Evolutionary conservation across 2,113 vertebrate genomes (phyloP).

Genomic region (Scomber japonicus): DNA sequence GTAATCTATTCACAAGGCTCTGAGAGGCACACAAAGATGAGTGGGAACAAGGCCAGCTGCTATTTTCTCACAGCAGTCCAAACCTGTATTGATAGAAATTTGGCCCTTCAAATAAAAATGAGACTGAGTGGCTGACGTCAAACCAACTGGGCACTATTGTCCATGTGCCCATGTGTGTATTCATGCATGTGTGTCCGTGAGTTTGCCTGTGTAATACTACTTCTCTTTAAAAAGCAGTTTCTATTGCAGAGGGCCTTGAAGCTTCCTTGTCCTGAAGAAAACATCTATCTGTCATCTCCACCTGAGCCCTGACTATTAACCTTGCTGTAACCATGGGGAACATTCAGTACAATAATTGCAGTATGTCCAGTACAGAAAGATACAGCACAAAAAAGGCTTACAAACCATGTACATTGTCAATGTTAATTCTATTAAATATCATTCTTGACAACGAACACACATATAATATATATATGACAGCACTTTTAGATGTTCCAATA

Average conservation of each 20-base stretch:
- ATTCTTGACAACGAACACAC: background rate
- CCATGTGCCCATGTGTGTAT: background rate
- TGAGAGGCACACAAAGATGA: slow-evolving; percentile 75
- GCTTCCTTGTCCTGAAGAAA: slow-evolving; percentile 52
- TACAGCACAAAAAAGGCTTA: background rate
- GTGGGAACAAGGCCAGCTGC: slow-evolving; percentile 73
- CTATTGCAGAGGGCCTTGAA: slow-evolving; percentile 49
- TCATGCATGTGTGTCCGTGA: slow-evolving; percentile 18
- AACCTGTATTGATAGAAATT: slow-evolving; percentile 67
- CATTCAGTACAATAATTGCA: slow-evolving; percentile 41
- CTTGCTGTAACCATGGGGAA: slow-evolving; percentile 64
- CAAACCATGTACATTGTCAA: slow-evolving; percentile 2
- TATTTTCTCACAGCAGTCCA: slow-evolving; percentile 74
- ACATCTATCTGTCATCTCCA: slow-evolving; percentile 48
- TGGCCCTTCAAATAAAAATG: slow-evolving; percentile 67
- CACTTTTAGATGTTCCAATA: background rate
- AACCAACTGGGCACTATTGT: slow-evolving; percentile 46
- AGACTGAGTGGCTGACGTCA: slow-evolving; percentile 60
- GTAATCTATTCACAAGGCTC: slow-evolving; percentile 84
- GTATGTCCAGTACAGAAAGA: slow-evolving; percentile 14
- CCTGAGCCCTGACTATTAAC: slow-evolving; percentile 59
- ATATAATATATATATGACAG: background rate
- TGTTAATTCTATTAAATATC: background rate
- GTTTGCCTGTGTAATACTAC: slow-evolving; percentile 34
- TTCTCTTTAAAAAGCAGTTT: slow-evolving; percentile 50